Evolutionary conservation across 2,888 invertebrate genomes (phyloP), one percentile per base, ranked within the genome.

Genomic region (Pecten maximus): DNA sequence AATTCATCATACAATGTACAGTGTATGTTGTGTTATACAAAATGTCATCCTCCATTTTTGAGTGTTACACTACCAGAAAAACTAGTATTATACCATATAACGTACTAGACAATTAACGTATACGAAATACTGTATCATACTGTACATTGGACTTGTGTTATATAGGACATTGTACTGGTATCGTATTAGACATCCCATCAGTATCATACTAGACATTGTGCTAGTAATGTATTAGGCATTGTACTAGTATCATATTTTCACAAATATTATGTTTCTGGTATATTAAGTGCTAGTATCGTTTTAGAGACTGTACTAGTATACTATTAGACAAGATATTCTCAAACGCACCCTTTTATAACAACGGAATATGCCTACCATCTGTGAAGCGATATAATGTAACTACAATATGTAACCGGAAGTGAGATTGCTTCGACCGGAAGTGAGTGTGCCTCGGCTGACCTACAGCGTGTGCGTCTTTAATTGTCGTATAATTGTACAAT

Each of bases 21-120:
- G 19, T 74, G 35, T 74, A 74, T 74, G 74, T 74, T 35, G 2
- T 74, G 35, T 74, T 10, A 74, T 15, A 74, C 28, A 28, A 35
- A 74, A 74, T 74, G 35, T 74, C 74, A 74, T 74, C 74, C 28
- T 28, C 35, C 74, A 35, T 74, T 74, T 44, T 74, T 74, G 74
- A 74, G 28, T 74, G 35, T 74, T 2, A 74, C 35, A 74, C 74
- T 28, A 74, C 28, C 74, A 74, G 74, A 74, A 28, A 28, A 35
- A 74, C 15, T 54, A 54, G 19, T 54, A 54, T 54, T 19, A 54
- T 54, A 54, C 50, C 15, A 23, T 10, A 54, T 19, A 54, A 10
- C 50, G 3, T 54, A 54, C 19, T 54, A 10, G 15, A 19, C 44
- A 44, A 44, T 44, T 44, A 12, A 44, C 12, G 12, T 12, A 44